Conservation (phyloP, 2,113 vertebrate species). For the Oreocharis arfaki region DNA sequence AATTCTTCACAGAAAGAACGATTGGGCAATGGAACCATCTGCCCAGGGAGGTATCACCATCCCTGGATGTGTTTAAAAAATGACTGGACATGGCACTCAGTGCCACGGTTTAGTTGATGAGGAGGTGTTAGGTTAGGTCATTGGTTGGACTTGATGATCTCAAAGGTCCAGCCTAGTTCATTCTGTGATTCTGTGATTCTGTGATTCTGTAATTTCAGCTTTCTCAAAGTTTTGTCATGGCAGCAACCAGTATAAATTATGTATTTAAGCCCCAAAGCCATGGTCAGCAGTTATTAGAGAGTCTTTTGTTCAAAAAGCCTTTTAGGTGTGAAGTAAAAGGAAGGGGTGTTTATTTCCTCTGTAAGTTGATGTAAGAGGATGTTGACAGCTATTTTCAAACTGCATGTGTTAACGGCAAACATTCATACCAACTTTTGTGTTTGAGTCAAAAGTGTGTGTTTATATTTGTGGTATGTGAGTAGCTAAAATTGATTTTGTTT, state of each 20-base stretch:
- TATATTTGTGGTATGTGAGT: neutral
- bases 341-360: neutral
- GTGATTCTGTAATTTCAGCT: neutral
- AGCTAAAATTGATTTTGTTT: neutral
- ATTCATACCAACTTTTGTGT: neutral
- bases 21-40: neutral
- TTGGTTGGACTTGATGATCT: neutral
- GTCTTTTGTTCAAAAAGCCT: neutral
- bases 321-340: neutral
- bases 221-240: neutral
- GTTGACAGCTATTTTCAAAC: fast-evolving
- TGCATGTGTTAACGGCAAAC: neutral
- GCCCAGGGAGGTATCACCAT: neutral
- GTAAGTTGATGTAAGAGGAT: neutral
- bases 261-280: neutral
- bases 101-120: neutral
- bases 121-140: neutral
- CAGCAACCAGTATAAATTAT: neutral
- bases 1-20: neutral
- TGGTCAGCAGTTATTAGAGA: neutral
- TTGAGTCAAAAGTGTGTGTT: neutral
- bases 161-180: neutral
- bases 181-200: neutral
- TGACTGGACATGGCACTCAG: neutral
- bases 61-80: neutral